Evolutionary conservation across 2,113 vertebrate species (phyloP).

Genomic region (Crotalus tigris): DNA sequence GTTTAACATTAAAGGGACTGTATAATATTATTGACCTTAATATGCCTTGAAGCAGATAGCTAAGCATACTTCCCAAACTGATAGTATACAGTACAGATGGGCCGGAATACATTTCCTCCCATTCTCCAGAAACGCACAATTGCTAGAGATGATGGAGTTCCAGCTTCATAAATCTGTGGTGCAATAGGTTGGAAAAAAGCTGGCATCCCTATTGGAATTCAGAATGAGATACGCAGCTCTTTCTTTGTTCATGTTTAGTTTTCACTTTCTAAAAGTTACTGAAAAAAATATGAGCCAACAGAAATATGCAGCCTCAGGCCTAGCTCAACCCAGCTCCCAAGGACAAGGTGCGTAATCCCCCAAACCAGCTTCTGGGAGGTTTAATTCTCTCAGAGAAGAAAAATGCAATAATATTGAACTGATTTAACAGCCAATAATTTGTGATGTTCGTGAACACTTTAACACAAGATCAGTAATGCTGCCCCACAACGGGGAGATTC

Average conservation of each 20-base stretch:
- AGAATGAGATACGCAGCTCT: background rate
- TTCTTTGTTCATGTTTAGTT: background rate
- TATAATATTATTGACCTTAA: background rate
- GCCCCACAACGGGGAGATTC: too few species aligned
- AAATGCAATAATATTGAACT: background rate
- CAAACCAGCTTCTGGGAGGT: background rate
- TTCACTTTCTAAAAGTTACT: background rate
- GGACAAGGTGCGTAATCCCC: background rate
- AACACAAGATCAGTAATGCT: too few species aligned
- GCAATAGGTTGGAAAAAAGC: background rate
- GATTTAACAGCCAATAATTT: background rate
- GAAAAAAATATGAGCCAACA: background rate
- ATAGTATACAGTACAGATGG: background rate
- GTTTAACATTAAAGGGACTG: background rate
- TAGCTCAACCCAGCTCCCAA: background rate
- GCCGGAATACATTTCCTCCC: background rate
- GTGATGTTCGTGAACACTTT: background rate
- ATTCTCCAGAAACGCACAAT: background rate
- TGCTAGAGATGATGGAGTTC: background rate
- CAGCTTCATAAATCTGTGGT: background rate
- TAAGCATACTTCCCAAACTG: background rate
- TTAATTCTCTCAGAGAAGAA: background rate
- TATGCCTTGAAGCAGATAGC: background rate
- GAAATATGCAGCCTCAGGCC: background rate
- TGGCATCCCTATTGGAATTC: background rate